Evolutionary conservation across 1,140 invertebrate species (phyloP).

Genomic region (Drosophila tristis): DNA sequence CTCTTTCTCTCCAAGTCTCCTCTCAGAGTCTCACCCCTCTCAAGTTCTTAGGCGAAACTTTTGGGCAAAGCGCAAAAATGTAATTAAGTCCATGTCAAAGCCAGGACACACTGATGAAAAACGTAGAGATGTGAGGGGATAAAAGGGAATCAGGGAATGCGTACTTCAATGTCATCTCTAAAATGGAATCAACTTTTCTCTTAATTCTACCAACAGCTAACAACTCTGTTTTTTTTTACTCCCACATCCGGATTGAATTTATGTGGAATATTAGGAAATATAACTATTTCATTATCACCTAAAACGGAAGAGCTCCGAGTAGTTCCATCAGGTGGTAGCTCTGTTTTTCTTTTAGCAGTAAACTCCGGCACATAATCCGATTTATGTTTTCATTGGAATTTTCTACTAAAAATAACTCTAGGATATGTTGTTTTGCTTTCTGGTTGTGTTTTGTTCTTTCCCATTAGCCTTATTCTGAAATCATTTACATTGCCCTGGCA

Average conservation of each 20-base stretch:
- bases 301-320: too few relatives aligned
- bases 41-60: constrained; percentile 26
- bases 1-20: neutral
- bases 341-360: neutral
- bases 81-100: constrained; percentile 56
- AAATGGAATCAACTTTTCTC: constrained; percentile 2
- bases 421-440: constrained; percentile 16
- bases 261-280: too few relatives aligned
- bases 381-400: neutral
- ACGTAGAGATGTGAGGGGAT: neutral
- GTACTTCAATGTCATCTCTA: constrained; percentile 18
- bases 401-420: too few relatives aligned
- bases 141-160: neutral
- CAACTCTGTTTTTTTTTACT: too few relatives aligned
- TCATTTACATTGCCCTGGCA: constrained; percentile 41
- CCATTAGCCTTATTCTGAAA: neutral
- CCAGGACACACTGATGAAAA: constrained; percentile 14
- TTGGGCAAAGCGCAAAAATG: constrained; percentile 36
- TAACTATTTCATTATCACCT: too few relatives aligned
- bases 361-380: constrained; percentile 24
- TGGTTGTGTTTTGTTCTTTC: neutral
- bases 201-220: too few relatives aligned
- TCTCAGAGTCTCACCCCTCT: neutral
- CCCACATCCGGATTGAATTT: too few relatives aligned
- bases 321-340: constrained; percentile 4